phyloP scores from a whole-genome alignment of 2,888 invertebrate species.

The Drosophila emarginata region DNA sequence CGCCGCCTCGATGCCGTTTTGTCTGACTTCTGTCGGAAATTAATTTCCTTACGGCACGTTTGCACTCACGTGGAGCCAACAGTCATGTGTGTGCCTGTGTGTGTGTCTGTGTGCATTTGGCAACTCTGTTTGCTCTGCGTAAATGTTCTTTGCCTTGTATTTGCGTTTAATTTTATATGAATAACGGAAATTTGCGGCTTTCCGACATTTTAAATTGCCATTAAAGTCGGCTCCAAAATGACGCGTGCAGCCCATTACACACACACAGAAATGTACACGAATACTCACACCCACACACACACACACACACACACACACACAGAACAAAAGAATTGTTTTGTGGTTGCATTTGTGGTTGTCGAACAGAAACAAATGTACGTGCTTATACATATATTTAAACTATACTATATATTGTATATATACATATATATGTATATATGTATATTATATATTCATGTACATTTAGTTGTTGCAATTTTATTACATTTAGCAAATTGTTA shows the following conservation, averaged over 20 bases:
- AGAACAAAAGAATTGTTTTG: constrained; percentile 42
- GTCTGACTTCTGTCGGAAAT: constrained; percentile 78
- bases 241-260: constrained; percentile 42
- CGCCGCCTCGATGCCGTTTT: constrained; percentile 62
- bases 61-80: constrained; percentile 29
- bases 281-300: constrained; percentile 13
- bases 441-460: not conserved
- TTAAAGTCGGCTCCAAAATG: constrained; percentile 50
- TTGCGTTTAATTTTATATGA: constrained; percentile 73
- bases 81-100: not conserved
- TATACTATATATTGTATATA: no score
- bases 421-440: no score
- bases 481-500: constrained; percentile 31
- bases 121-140: constrained; percentile 40
- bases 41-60: constrained; percentile 66
- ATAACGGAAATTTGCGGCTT: constrained; percentile 75
- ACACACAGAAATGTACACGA: constrained; percentile 18
- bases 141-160: constrained; percentile 50
- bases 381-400: constrained; percentile 21
- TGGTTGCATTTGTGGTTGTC: constrained; percentile 41
- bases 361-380: constrained; percentile 33
- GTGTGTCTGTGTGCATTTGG: constrained; percentile 34
- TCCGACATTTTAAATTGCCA: constrained; percentile 74
- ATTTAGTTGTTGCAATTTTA: not conserved
- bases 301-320: constrained; percentile 8